Base-by-base conservation (phyloP, 2,113 vertebrate genomes). In the Megaleporinus macrocephalus region DNA sequence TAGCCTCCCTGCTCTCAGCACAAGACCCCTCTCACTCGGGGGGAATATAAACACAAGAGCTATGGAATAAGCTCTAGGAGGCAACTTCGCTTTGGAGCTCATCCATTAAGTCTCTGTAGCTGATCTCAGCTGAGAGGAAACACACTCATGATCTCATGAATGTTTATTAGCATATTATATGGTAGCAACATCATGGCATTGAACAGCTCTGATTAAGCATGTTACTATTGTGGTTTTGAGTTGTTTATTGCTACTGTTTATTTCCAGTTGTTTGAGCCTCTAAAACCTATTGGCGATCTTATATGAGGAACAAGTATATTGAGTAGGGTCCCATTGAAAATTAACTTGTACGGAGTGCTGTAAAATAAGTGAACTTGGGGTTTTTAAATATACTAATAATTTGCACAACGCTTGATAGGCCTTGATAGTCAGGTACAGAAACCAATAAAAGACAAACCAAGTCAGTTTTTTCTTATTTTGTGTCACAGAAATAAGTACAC, bases 11-110 rank as follows among this genome's bases (percentile, higher is more conserved):
- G 68, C 29, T 63, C 29, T 51, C 20, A 29, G 14, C 12, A 9
- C 68, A 53, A 5, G n/a, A 65, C 78, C 63, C 24, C 53, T 30
- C 36, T 72, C 68, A 80, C 41, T 57, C 27, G 33, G 44, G 16
- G 33, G 53, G 71, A 62, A 80, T 68, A 36, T 69, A 55, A 69
- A 68, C 5, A 12, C 11, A 1, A 71, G 53, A 16, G 44, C 44
- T 57, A 30, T n/a, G 5, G 5, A 16, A 16, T 22, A 66, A 12
- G 1, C 14, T 12, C 7, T 20, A 1, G 36, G 26, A 47, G n/a
- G 0, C 24, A 6, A 33, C 36, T 33, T 22, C 55, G 29, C 49
- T 55, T 6, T 69, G 47, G 53, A 70, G n/a, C n/a, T 36, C 5
- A 51, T 53, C 41, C 27, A 11, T 69, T 61, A 51, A 51, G 22